phyloP scores from a whole-genome alignment of 2,797 vertebrate genomes.

The Rhabdomys pumilio region DNA sequence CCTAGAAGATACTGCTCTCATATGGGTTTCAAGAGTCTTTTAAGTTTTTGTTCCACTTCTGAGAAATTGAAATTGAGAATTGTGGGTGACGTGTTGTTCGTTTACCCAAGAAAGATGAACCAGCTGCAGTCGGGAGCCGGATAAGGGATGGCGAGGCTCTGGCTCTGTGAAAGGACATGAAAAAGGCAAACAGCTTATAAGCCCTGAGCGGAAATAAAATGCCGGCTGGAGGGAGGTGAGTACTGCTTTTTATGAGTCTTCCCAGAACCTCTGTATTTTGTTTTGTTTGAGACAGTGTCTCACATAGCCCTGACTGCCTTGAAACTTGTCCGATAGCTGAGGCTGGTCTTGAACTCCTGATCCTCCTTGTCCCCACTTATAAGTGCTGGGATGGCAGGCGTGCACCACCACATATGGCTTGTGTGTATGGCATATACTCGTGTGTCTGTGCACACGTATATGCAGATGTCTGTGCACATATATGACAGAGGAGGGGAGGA shows the following conservation, averaged over 20 bases:
- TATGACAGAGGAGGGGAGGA: background rate
- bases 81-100: constrained; percentile 15
- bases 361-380: background rate
- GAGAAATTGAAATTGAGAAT: constrained; percentile 78
- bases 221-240: background rate
- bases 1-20: constrained; percentile 29
- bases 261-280: background rate
- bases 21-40: constrained; percentile 70
- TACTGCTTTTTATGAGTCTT: background rate
- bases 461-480: background rate
- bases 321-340: background rate
- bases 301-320: background rate
- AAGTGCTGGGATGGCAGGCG: background rate
- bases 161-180: background rate
- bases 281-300: background rate
- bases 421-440: background rate
- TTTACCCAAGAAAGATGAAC: constrained; percentile 49
- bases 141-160: background rate
- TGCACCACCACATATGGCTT: background rate
- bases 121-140: background rate
- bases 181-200: constrained; percentile 24
- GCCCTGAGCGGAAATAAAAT: constrained; percentile 57
- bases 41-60: constrained; percentile 73
- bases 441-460: background rate
- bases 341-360: background rate